These are phyloP conservation scores for Boloria euphrosyne DNA, from an alignment of 2,888 invertebrate species.

Conservation along the genomic window DNA sequence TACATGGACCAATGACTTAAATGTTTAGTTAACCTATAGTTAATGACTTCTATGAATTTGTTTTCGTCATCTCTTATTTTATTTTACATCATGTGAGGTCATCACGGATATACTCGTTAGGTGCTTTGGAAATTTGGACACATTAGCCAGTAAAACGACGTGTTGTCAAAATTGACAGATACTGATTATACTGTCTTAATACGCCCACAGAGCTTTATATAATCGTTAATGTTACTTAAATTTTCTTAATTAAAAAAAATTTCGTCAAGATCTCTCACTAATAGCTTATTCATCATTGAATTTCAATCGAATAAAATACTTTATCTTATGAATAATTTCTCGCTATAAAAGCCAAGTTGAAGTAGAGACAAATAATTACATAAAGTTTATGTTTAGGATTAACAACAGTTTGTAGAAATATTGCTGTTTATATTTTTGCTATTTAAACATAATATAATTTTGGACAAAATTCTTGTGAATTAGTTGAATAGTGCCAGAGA, in stretches of 20 bases:
- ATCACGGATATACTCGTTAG: slow-evolving; percentile 17
- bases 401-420: no score
- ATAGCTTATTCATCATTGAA: not conserved
- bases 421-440: no score
- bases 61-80: slow-evolving; percentile 1
- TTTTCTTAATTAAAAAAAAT: no score
- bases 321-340: no score
- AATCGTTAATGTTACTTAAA: slow-evolving; percentile 14
- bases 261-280: not conserved
- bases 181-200: slow-evolving; percentile 26
- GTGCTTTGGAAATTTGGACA: slow-evolving; percentile 13
- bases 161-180: slow-evolving; percentile 24
- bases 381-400: no score
- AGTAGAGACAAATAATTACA: no score
- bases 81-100: slow-evolving; percentile 7
- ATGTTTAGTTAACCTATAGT: slow-evolving; percentile 12
- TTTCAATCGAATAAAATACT: not conserved
- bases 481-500: no score
- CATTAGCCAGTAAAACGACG: slow-evolving; percentile 20
- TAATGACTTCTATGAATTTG: slow-evolving; percentile 6
- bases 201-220: slow-evolving; percentile 12
- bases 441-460: no score
- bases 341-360: no score
- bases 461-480: no score
- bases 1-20: not conserved